Evolutionary conservation across 1,140 invertebrate genomes (phyloP).

Genomic region (Drosophila sp.): DNA sequence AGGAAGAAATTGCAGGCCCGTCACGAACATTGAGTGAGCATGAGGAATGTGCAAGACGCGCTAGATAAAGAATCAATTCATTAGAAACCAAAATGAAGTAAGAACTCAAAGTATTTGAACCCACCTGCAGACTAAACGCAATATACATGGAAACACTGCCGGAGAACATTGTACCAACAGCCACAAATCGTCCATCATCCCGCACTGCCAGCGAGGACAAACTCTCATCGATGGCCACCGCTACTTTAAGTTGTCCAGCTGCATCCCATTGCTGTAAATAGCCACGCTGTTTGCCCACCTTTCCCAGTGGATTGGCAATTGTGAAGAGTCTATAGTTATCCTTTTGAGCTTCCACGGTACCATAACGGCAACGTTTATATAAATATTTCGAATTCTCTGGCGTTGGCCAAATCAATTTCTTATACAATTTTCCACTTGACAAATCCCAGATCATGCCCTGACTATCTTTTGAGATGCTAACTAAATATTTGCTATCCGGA

Average conservation of each 20-base stretch:
- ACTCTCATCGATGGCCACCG: conserved; percentile 88
- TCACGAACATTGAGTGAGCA: conserved; percentile 97
- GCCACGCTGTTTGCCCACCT: conserved; percentile 88
- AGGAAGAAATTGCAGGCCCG: conserved; percentile 94
- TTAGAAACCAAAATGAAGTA: not conserved
- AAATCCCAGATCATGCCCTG: conserved; percentile 91
- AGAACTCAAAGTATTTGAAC: conserved; percentile 3
- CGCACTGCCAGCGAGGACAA: conserved; percentile 94
- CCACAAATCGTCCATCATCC: conserved; percentile 95
- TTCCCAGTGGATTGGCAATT: conserved; percentile 90
- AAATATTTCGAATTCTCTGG: conserved; percentile 90
- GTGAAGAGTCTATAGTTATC: conserved; percentile 90
- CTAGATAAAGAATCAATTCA: conserved; percentile 83
- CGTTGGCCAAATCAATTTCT: conserved; percentile 88
- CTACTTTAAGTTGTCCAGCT: conserved; percentile 84
- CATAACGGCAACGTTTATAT: conserved; percentile 92
- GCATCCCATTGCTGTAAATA: conserved; percentile 89
- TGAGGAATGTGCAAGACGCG: conserved; percentile 90
- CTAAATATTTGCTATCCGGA: conserved; percentile 89
- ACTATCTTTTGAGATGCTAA: conserved; percentile 94
- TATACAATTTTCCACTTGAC: conserved; percentile 81
- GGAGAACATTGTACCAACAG: conserved; percentile 95
- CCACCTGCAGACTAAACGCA: conserved; percentile 95
- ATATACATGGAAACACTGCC: conserved; percentile 95
- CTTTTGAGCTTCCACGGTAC: conserved; percentile 87